Conservation (phyloP, 2,113 vertebrate genomes). For the Phaethon lepturus region DNA sequence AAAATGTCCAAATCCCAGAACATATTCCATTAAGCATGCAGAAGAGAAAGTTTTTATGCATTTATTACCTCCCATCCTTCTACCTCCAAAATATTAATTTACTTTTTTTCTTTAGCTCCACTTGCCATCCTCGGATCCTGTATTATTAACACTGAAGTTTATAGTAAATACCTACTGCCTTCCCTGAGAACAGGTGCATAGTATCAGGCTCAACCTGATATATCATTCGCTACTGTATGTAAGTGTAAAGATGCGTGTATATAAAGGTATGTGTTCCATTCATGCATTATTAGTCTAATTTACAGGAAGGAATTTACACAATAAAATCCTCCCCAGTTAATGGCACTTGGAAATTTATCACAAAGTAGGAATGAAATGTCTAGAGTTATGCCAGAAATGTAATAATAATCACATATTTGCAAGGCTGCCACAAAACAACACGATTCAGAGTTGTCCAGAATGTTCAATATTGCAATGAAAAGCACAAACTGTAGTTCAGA, state of each 20-base stretch:
- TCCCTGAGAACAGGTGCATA: neutral
- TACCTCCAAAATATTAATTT: neutral
- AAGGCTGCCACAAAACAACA: conserved; percentile 36
- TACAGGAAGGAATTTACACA: neutral
- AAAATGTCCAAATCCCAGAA: neutral
- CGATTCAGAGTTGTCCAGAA: conserved; percentile 52
- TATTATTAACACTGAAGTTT: neutral
- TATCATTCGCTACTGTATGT: neutral
- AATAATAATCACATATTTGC: conserved; percentile 28
- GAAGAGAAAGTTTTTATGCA: neutral
- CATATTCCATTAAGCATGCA: neutral
- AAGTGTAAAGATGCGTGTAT: neutral
- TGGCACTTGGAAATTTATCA: neutral
- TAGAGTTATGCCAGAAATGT: neutral
- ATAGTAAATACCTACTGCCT: neutral
- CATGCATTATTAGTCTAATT: neutral
- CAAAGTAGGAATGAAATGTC: neutral
- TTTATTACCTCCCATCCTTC: neutral
- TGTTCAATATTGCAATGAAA: conserved; percentile 70
- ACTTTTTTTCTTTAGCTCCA: neutral
- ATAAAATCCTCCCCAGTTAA: conserved; percentile 4
- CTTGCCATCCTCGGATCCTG: neutral
- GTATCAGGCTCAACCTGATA: neutral
- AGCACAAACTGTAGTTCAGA: conserved; percentile 78
- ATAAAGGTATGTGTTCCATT: neutral